Evolutionary conservation across 1,140 invertebrate species (phyloP), one percentile per base, ranked within the genome.

Genomic region (Aphis craccivora): DNA sequence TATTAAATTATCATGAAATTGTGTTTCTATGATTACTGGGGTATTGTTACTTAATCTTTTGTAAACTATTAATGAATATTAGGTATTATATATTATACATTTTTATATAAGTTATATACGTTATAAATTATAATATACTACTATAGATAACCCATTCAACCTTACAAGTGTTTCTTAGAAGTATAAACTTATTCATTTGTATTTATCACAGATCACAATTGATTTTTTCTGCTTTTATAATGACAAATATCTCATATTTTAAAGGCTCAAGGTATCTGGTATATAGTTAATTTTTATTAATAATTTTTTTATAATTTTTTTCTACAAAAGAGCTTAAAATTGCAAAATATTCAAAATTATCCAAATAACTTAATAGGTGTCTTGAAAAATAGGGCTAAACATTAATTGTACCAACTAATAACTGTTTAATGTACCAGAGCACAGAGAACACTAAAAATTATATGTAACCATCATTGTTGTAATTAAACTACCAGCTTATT

Each of bases 81-180:
- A 45, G 43, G 43, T 45, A 45, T 45, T 45, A 87, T 48, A n/a
- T 67, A n/a, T 45, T 45, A n/a, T 35, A 48, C 30, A n/a, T 76
- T 76, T 76, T 3, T 76, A 76, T 76, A 76, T 18, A 76, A 2
- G 18, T 51, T 48, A 48, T 45, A 45, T 7, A 43, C 7, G 43
- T 43, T 4, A 7, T 43, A 43, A 4, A 43, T 43, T 60, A 60
- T 67, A 67, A n/a, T n/a, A n/a, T n/a, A n/a, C 60, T 76, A n/a
- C 30, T n/a, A 76, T n/a, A 88, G 86, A 88, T 88, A 88, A 88
- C 86, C 86, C 18, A 88, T 88, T 6, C n/a, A 35, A 88, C 45
- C 86, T 88, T 88, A 35, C 18, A 88, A 88, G 30, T 43, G 35
- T n/a, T 88, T 88, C 45, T 25, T 88, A 48, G 86, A 51, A 88